These are phyloP conservation scores for Autographa gamma DNA, from an alignment of 2,888 invertebrate species.

Conservation along the genomic window DNA sequence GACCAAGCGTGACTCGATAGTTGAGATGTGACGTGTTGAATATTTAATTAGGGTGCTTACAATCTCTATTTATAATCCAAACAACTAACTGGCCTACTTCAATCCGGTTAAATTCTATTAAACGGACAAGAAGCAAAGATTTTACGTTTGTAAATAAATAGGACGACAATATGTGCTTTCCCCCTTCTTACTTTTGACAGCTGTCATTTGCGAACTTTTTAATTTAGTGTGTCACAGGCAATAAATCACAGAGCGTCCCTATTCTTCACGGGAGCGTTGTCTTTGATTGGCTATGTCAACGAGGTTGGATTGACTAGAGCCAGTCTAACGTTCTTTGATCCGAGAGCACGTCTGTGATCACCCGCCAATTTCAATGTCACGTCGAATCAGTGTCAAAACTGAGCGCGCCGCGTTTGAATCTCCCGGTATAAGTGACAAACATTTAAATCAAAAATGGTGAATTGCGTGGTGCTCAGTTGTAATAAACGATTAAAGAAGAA, in stretches of 20 bases:
- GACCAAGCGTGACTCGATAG: slow-evolving; percentile 75
- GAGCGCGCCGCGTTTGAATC: too few species aligned
- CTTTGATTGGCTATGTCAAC: slow-evolving; percentile 67
- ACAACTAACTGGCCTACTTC: slow-evolving; percentile 32
- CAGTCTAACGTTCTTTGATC: too few species aligned
- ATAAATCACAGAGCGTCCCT: slow-evolving; percentile 53
- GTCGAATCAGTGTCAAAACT: too few species aligned
- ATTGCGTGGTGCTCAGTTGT: too few species aligned
- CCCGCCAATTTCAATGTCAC: too few species aligned
- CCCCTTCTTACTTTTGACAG: slow-evolving; percentile 37
- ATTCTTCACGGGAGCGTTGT: slow-evolving; percentile 32
- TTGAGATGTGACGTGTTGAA: slow-evolving; percentile 65
- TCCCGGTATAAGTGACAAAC: too few species aligned
- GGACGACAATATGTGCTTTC: slow-evolving; percentile 15
- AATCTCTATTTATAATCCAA: slow-evolving; percentile 49
- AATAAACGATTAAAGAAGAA: too few species aligned
- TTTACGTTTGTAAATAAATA: slow-evolving; percentile 5
- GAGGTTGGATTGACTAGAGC: too few species aligned
- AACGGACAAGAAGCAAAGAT: slow-evolving; percentile 10
- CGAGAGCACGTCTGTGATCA: too few species aligned
- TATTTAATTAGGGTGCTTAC: slow-evolving; percentile 74
- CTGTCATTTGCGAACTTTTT: slow-evolving; percentile 30
- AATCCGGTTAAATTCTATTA: slow-evolving; percentile 17
- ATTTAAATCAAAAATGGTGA: too few species aligned
- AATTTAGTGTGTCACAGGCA: slow-evolving; percentile 39